Conservation (phyloP, 2,888 invertebrate genomes). For the Pseudeuparius sepicola region DNA sequence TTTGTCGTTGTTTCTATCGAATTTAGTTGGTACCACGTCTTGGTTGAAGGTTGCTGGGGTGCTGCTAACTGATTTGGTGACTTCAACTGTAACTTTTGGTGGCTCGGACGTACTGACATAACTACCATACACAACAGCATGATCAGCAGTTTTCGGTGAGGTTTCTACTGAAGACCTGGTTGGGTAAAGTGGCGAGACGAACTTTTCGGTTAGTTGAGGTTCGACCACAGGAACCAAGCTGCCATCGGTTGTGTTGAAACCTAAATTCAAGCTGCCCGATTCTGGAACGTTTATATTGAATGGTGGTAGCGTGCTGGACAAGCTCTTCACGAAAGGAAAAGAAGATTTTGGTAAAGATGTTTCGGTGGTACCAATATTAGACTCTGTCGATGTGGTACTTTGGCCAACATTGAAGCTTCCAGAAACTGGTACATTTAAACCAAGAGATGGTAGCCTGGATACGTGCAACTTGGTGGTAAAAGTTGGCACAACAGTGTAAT, state of each 20-base stretch:
- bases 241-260: constrained; percentile 2
- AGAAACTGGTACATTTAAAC: no score
- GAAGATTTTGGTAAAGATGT: neutral
- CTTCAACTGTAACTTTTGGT: constrained; percentile 16
- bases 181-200: constrained; percentile 14
- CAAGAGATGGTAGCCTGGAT: no score
- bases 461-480: no score
- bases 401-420: no score
- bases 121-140: constrained; percentile 38
- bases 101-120: constrained; percentile 27
- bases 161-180: constrained; percentile 4
- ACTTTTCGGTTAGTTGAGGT: constrained; percentile 19
- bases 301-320: constrained; percentile 10
- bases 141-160: constrained; percentile 36
- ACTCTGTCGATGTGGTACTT: no score
- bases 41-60: constrained; percentile 10
- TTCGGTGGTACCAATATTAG: no score
- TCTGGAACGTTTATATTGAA: constrained; percentile 17
- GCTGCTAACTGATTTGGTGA: constrained; percentile 5
- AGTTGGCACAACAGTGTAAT: constrained; percentile 11
- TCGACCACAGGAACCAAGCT: constrained; percentile 16
- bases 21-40: constrained; percentile 22
- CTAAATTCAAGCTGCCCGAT: constrained; percentile 16
- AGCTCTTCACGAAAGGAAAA: neutral
- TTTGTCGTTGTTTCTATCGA: constrained; percentile 22